These are phyloP conservation scores for Agraylea sexmaculata DNA, from an alignment of 1,140 invertebrate species.

Conservation along the genomic window DNA sequence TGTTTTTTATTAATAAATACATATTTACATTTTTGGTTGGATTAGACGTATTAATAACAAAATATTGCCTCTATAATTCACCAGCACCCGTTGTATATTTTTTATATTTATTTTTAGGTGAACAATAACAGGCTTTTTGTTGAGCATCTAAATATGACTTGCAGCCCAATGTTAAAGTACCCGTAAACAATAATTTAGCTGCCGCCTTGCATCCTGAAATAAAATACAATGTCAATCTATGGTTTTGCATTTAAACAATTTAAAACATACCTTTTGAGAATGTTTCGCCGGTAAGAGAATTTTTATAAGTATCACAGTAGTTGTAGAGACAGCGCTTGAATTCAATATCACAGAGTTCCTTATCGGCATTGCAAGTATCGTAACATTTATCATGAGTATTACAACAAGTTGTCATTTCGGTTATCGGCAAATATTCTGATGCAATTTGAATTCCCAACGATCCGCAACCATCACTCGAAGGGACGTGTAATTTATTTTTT, in stretches of 20 bases:
- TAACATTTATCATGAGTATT: slow-evolving; percentile 81
- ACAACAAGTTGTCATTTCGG: slow-evolving; percentile 74
- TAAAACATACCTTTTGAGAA: slow-evolving; percentile 46
- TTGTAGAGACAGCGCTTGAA: slow-evolving; percentile 78
- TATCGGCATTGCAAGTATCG: slow-evolving; percentile 74
- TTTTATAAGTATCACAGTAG: slow-evolving; percentile 62
- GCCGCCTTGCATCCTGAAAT: slow-evolving; percentile 64
- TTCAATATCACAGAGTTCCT: slow-evolving; percentile 74
- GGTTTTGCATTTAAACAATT: slow-evolving; percentile 1
- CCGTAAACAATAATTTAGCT: slow-evolving; percentile 71
- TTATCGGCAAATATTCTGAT: slow-evolving; percentile 59
- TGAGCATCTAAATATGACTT: slow-evolving; percentile 74
- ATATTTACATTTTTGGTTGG: too few species aligned
- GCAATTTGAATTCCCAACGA: slow-evolving; percentile 61
- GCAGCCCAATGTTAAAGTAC: slow-evolving; percentile 69
- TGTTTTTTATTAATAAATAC: too few species aligned
- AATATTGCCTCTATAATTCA: too few species aligned
- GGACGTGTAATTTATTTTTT: slow-evolving; percentile 58
- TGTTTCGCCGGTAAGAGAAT: slow-evolving; percentile 42
- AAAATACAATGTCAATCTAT: not conserved
- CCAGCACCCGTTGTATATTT: slow-evolving; percentile 39
- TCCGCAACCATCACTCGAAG: slow-evolving; percentile 71
- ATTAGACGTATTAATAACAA: too few species aligned
- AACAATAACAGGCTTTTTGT: slow-evolving; percentile 64
- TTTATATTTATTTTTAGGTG: slow-evolving; percentile 39